Conservation (phyloP, 2,113 vertebrate species). For the Clupea harengus region DNA sequence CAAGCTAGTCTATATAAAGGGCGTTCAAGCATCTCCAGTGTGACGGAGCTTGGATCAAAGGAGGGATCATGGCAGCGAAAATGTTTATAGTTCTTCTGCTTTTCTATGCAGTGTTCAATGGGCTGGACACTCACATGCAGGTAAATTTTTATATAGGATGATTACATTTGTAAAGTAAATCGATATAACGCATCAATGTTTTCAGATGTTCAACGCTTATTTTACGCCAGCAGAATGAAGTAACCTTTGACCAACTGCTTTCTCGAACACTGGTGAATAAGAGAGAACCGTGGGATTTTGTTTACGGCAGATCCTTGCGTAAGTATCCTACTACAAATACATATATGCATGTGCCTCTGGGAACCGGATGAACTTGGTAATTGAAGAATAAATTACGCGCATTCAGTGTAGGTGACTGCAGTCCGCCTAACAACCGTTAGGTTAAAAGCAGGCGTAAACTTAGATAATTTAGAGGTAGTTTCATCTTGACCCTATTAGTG, state of each 20-base stretch:
- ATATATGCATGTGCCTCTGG: neutral
- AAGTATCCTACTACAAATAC: conserved; percentile 47
- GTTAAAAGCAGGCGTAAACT: neutral
- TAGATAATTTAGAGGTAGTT: neutral
- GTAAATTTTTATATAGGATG: neutral
- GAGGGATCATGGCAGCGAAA: conserved; percentile 13
- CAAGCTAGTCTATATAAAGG: conserved; percentile 9
- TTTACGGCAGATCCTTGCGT: conserved; percentile 67
- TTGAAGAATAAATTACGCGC: neutral
- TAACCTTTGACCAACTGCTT: conserved; percentile 57
- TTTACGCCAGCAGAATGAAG: conserved; percentile 55
- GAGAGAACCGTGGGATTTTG: conserved; percentile 62
- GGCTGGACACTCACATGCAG: neutral
- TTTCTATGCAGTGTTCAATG: conserved; percentile 3
- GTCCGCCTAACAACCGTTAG: neutral
- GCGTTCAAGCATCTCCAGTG: conserved; percentile 9
- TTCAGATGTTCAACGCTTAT: neutral
- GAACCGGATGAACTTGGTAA: neutral
- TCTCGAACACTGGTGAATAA: conserved; percentile 63
- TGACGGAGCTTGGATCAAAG: conserved; percentile 3
- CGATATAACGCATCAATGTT: neutral
- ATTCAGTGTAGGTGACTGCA: neutral
- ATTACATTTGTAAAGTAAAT: neutral
- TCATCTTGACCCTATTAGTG: neutral
- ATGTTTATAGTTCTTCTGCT: conserved; percentile 3